Percentiles rank a stretch among this genome's conserved stretches.
Evolutionary conservation across 2,113 vertebrate genomes (phyloP).

Genomic region (Zosterops pallidus): DNA sequence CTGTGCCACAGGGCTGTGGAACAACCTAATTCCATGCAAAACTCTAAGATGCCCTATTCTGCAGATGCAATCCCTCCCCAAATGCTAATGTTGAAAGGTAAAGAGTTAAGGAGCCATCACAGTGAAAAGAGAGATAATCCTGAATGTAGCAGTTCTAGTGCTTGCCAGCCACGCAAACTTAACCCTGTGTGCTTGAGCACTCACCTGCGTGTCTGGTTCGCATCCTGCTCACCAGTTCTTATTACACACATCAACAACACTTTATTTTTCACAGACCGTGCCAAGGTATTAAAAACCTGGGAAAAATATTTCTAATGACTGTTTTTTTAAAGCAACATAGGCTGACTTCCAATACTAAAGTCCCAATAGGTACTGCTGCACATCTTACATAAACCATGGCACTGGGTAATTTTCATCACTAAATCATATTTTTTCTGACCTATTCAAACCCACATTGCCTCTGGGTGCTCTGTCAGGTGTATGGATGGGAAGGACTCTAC

Average conservation of each 20-base stretch:
- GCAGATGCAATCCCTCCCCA: neutral
- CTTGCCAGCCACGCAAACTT: neutral
- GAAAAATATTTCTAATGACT: neutral
- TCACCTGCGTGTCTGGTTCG: neutral
- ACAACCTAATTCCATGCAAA: neutral
- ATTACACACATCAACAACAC: neutral
- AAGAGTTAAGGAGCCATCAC: neutral
- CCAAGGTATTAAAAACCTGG: neutral
- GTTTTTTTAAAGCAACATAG: neutral
- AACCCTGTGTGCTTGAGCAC: neutral
- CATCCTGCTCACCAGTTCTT: neutral
- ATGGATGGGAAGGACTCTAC: accelerated
- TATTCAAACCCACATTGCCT: neutral
- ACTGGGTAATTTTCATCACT: neutral
- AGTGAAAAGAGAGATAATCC: neutral
- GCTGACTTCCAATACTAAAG: neutral
- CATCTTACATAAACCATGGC: neutral
- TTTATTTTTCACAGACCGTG: neutral
- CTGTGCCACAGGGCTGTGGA: neutral
- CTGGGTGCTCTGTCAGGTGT: neutral
- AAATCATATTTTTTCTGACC: neutral
- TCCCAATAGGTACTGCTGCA: neutral
- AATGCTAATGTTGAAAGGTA: neutral
- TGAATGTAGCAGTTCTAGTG: neutral
- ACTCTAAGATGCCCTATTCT: neutral